Conservation (phyloP, 2,888 invertebrate genomes). For the Dexiosoma caninum region DNA sequence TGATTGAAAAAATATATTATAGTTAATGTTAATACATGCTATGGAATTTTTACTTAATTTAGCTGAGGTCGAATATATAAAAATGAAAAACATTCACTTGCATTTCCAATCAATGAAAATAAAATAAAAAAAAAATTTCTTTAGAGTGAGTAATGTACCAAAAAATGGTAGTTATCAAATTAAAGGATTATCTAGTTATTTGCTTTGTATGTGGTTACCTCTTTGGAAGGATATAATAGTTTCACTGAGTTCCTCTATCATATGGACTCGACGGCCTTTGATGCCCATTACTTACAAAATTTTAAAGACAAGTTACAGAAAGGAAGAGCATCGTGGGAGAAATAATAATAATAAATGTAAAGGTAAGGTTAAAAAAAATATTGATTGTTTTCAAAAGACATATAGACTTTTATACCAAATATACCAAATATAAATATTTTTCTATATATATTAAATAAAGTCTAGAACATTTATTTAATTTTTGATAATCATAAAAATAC, state of each 20-base stretch:
- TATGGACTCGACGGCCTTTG: constrained; percentile 98
- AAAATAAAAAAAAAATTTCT: constrained; percentile 30
- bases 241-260: constrained; percentile 99
- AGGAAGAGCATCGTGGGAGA: constrained; percentile 60
- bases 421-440: constrained; percentile 18
- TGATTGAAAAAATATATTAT: constrained; percentile 8
- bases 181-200: constrained; percentile 46
- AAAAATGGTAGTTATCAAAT: constrained; percentile 48
- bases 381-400: constrained; percentile 28
- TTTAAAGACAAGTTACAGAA: constrained; percentile 53
- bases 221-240: constrained; percentile 99
- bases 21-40: constrained; percentile 55
- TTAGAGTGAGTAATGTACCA: constrained; percentile 46
- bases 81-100: constrained; percentile 50
- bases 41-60: constrained; percentile 32
- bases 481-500: constrained; percentile 78
- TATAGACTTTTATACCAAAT: constrained; percentile 46
- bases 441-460: not conserved
- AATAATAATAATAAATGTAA: constrained; percentile 54
- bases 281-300: constrained; percentile 93
- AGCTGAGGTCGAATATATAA: constrained; percentile 31
- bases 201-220: constrained; percentile 83
- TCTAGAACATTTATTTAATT: not conserved
- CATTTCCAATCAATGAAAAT: constrained; percentile 56
- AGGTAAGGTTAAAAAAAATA: constrained; percentile 51